Percentiles rank a stretch among this genome's conserved stretches.
phyloP scores from a whole-genome alignment of 92 coral and sea anemone species.

The Porites rus region DNA sequence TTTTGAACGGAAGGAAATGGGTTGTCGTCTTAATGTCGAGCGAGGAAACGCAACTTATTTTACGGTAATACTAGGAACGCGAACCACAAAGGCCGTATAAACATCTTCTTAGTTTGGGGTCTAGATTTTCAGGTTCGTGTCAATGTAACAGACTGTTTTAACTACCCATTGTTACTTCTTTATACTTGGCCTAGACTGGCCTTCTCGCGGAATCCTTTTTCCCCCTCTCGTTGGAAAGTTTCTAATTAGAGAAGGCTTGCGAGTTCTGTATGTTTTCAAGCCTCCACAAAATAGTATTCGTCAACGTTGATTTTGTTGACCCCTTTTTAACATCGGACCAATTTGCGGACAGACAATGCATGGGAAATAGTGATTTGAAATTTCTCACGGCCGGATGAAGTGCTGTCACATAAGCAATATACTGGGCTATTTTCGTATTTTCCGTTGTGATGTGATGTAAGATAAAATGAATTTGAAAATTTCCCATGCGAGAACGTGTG shows the following conservation, averaged over 20 bases:
- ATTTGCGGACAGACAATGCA: not conserved
- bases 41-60: constrained; percentile 23
- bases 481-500: constrained; percentile 13
- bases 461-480: not conserved
- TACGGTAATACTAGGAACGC: too few species aligned
- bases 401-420: constrained; percentile 16
- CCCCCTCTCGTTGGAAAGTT: too few species aligned
- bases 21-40: constrained; percentile 22
- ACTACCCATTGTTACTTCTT: too few species aligned
- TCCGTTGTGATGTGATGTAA: not conserved
- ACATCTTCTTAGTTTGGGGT: too few species aligned
- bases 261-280: too few species aligned
- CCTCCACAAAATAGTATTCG: too few species aligned
- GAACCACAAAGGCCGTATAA: too few species aligned
- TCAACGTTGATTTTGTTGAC: not conserved
- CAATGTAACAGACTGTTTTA: too few species aligned
- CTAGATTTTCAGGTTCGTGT: too few species aligned
- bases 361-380: not conserved
- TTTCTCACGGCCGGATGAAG: constrained; percentile 13
- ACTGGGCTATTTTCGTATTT: constrained; percentile 14
- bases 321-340: not conserved
- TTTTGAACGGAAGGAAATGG: constrained; percentile 30
- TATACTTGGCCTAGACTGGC: too few species aligned
- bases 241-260: too few species aligned
- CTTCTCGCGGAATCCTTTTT: too few species aligned